Evolutionary conservation across 2,888 invertebrate species (phyloP), one percentile per base, ranked within the genome.

Genomic region (Octonoba sinensis): DNA sequence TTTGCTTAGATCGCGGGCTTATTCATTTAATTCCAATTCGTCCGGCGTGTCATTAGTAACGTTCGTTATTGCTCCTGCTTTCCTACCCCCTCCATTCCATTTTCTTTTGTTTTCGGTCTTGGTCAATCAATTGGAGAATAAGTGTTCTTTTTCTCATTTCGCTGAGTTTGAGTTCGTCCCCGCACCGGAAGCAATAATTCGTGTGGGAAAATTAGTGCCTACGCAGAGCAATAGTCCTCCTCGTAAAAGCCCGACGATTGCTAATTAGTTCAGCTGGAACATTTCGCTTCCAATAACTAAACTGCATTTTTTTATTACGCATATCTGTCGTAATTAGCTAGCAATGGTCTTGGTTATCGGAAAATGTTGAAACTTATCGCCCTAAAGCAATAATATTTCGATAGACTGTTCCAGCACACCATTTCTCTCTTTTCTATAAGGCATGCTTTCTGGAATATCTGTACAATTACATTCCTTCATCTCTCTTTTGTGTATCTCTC

Each of bases 291-390:
- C 79, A 79, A 79, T 79, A 79, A 79, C 65, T 65, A 65, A 70
- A 44, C 79, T 73, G 69, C 67, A 64, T 73, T 79, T 79, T 78
- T 79, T 72, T 72, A 66, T 69, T 62, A 69, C 72, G 69, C 54
- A 73, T 73, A 79, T 79, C 79, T 66, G 67, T 73, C 73, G 79
- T 79, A 79, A 79, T 79, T 79, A 79, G 73, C 73, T 56, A 79
- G 71, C 79, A 79, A 79, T 79, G 72, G 79, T 67, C 72, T 72
- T 73, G 67, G 66, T 73, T 73, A 73, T 73, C 72, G 79, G 72
- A 73, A 79, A 79, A 69, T 72, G 57, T 66, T 72, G 71, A 54
- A 79, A 73, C 73, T 67, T 67, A 79, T 79, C 79, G 70, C 54
- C 60, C 57, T 47, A 70, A 4, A 27, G 47, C 67, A 64, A 62